Evolutionary conservation across 2,888 invertebrate genomes (phyloP).

Genomic region (Chrysina gloriosa): DNA sequence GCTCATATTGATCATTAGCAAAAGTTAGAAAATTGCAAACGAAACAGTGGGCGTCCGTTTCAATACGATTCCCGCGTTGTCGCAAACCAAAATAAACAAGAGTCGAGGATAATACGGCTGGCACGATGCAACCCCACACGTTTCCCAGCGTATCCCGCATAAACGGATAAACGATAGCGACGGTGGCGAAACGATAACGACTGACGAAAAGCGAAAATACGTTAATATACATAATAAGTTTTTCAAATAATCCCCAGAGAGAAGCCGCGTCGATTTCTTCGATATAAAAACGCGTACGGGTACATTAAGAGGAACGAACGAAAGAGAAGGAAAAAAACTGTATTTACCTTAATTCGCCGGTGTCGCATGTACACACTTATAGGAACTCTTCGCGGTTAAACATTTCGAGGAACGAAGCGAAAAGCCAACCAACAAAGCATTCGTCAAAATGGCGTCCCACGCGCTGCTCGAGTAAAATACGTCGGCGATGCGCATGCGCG

Average conservation of each 20-base stretch:
- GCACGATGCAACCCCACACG: slow-evolving; percentile 16
- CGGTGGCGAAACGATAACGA: slow-evolving; percentile 7
- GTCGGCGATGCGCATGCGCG: slow-evolving; percentile 36
- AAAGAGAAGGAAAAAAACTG: slow-evolving; percentile 8
- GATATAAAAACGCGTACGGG: background rate
- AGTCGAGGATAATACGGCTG: slow-evolving; percentile 20
- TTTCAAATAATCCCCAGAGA: slow-evolving; percentile 18
- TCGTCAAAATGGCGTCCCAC: slow-evolving; percentile 65
- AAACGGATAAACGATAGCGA: slow-evolving; percentile 24
- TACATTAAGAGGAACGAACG: background rate
- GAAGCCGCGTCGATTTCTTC: slow-evolving; percentile 26
- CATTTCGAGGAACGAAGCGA: slow-evolving; percentile 35
- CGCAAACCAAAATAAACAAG: slow-evolving; percentile 53
- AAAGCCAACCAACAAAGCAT: slow-evolving; percentile 56
- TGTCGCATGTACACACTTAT: slow-evolving; percentile 28
- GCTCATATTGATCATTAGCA: slow-evolving; percentile 53
- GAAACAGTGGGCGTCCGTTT: slow-evolving; percentile 56
- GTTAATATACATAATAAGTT: too few relatives aligned
- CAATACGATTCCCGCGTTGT: slow-evolving; percentile 59
- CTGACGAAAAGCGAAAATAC: slow-evolving; percentile 23
- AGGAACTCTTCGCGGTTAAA: slow-evolving; percentile 33
- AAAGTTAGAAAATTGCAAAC: slow-evolving; percentile 52
- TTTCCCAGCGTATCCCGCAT: slow-evolving; percentile 16
- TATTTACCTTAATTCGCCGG: slow-evolving; percentile 39
- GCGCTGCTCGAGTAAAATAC: slow-evolving; percentile 51